Conservation (phyloP, 2,113 vertebrate species). For the Ploceus nigricollis region DNA sequence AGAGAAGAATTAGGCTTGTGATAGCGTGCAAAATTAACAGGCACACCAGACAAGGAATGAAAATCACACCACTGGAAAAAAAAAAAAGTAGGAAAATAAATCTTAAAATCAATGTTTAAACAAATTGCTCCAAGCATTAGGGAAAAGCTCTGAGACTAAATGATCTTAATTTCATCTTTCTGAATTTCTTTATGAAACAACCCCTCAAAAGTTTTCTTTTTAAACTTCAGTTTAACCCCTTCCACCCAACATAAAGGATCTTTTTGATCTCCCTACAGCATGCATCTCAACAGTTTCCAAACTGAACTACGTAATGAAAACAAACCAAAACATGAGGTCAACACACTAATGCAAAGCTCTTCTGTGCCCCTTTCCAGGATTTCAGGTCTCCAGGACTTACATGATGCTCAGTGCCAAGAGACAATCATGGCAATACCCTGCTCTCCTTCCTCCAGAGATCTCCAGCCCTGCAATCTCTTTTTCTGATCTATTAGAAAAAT, state of each 20-base stretch:
- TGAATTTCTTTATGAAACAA: background rate
- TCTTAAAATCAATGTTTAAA: slow-evolving; percentile 54
- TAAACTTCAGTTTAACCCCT: background rate
- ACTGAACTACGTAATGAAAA: background rate
- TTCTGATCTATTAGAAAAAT: background rate
- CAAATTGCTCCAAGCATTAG: slow-evolving; percentile 36
- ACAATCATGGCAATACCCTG: background rate
- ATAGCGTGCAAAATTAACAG: slow-evolving; percentile 59
- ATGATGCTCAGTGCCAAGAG: background rate
- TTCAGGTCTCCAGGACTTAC: background rate
- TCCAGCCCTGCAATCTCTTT: background rate
- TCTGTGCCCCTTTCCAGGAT: too few species aligned
- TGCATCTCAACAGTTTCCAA: background rate
- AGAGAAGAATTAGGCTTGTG: slow-evolving; percentile 63
- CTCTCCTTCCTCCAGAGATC: background rate
- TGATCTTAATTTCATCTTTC: background rate
- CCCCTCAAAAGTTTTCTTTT: background rate
- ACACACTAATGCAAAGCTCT: background rate
- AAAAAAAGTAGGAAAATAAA: slow-evolving; percentile 25
- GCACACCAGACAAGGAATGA: slow-evolving; percentile 41
- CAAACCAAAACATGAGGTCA: background rate
- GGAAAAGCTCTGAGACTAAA: background rate
- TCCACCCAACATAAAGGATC: background rate
- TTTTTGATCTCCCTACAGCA: background rate
- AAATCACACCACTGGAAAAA: slow-evolving; percentile 42